Percentiles rank a stretch among this genome's conserved stretches.
Evolutionary conservation across 1,140 invertebrate genomes (phyloP).

Genomic region (Drosophila mayri): DNA sequence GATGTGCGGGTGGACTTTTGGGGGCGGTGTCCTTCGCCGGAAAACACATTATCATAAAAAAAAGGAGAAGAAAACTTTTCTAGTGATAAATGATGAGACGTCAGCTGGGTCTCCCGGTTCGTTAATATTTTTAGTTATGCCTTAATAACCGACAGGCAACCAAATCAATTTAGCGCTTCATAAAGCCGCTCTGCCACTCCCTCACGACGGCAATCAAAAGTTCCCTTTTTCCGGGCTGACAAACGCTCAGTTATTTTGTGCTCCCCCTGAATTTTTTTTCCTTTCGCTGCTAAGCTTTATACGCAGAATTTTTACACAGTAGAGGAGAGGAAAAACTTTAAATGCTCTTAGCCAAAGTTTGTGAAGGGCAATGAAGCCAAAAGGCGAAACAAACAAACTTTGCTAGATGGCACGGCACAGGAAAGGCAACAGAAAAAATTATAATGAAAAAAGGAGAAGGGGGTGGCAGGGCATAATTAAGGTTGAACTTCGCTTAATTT

Average conservation of each 20-base stretch:
- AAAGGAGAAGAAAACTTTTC: conserved; percentile 52
- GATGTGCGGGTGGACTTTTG: conserved; percentile 11
- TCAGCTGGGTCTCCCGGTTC: conserved; percentile 56
- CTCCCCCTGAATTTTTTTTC: conserved; percentile 5
- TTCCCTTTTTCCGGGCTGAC: conserved; percentile 23
- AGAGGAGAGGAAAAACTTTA: conserved; percentile 66
- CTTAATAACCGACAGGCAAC: conserved; percentile 72
- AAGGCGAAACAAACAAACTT: conserved; percentile 66
- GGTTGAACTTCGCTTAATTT: conserved; percentile 76
- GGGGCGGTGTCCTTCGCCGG: conserved; percentile 49
- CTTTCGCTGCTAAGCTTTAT: conserved; percentile 38
- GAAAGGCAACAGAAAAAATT: conserved; percentile 34
- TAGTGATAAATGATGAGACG: conserved; percentile 76
- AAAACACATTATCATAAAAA: conserved; percentile 70
- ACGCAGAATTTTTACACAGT: conserved; percentile 47
- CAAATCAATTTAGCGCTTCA: conserved; percentile 79
- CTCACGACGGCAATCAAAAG: conserved; percentile 36
- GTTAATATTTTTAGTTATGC: conserved; percentile 81
- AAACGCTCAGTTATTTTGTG: conserved; percentile 59
- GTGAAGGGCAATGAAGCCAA: conserved; percentile 49
- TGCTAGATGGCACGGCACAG: conserved; percentile 29
- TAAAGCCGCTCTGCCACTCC: conserved; percentile 44
- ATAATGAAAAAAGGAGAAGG: conserved; percentile 3
- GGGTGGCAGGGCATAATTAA: conserved; percentile 61
- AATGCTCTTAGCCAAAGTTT: conserved; percentile 57